Conservation (phyloP, 2,113 vertebrate species). For the Triplophysa tibetana region DNA sequence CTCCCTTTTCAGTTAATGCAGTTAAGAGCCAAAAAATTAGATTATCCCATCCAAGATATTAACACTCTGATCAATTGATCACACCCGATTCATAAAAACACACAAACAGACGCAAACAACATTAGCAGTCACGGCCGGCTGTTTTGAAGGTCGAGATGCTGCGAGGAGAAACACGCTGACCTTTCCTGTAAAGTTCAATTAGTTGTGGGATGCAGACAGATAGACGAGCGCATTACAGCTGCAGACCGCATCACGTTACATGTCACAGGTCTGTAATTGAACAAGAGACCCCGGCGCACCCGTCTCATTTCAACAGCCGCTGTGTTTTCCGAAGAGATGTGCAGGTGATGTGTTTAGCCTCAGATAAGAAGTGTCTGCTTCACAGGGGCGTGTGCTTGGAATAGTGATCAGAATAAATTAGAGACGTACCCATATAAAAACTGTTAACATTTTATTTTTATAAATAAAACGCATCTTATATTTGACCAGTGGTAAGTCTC, state of each 20-base stretch:
- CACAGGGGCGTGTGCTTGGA: too few relatives aligned
- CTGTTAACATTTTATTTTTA: too few relatives aligned
- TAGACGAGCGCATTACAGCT: neutral
- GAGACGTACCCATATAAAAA: too few relatives aligned
- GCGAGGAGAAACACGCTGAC: constrained; percentile 7
- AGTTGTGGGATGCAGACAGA: constrained; percentile 13
- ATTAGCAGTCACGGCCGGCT: neutral
- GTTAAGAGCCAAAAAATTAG: too few relatives aligned
- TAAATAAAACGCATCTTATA: too few relatives aligned
- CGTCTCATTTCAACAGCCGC: constrained; percentile 8
- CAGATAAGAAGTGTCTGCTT: too few relatives aligned
- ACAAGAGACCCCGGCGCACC: neutral
- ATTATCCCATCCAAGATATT: neutral
- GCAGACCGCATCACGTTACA: neutral
- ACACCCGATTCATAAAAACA: neutral
- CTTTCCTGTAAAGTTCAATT: constrained; percentile 19
- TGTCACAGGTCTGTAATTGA: neutral
- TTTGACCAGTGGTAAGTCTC: too few relatives aligned
- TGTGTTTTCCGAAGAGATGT: constrained; percentile 7
- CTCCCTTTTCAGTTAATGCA: too few relatives aligned
- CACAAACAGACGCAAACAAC: neutral
- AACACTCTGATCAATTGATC: neutral
- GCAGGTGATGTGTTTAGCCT: too few relatives aligned
- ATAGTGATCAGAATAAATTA: too few relatives aligned
- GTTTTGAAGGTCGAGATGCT: constrained; percentile 16